Evolutionary conservation across 2,888 invertebrate species (phyloP).

Genomic region (Hydroisotoma schaefferi): DNA sequence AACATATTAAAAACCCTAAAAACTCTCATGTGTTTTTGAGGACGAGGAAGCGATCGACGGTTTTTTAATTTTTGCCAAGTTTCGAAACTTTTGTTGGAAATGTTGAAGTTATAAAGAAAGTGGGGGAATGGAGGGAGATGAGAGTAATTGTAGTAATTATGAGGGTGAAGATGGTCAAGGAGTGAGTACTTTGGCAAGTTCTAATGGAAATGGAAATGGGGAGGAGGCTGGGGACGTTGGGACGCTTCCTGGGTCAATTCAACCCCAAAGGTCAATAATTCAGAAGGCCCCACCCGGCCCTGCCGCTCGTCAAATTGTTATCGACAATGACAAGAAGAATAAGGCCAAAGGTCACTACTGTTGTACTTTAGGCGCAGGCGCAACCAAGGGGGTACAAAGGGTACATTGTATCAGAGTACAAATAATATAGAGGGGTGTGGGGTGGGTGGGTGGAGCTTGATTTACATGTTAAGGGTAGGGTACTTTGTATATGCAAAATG

Average conservation of each 20-base stretch:
- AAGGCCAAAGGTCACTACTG: neutral
- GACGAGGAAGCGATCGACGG: no score
- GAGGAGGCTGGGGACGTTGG: neutral
- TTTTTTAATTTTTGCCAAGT: no score
- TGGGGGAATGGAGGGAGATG: neutral
- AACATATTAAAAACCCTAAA: no score
- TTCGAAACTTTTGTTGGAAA: neutral
- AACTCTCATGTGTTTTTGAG: no score
- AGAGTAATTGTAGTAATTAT: neutral
- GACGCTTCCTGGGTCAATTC: neutral
- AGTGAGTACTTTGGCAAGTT: neutral
- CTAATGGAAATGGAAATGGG: neutral
- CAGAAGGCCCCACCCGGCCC: conserved; percentile 26
- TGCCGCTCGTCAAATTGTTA: neutral
- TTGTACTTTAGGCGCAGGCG: no score
- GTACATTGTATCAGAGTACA: no score
- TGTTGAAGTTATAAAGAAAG: neutral
- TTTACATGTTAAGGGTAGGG: no score
- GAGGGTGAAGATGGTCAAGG: neutral
- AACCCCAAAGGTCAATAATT: conserved; percentile 14
- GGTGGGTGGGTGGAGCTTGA: no score
- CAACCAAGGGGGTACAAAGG: no score
- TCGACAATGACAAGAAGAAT: neutral
- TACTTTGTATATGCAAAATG: no score
- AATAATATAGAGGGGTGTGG: no score